Evolutionary conservation across 2,113 vertebrate genomes (phyloP), one percentile per base, ranked within the genome.

Genomic region (Corythaixoides concolor): DNA sequence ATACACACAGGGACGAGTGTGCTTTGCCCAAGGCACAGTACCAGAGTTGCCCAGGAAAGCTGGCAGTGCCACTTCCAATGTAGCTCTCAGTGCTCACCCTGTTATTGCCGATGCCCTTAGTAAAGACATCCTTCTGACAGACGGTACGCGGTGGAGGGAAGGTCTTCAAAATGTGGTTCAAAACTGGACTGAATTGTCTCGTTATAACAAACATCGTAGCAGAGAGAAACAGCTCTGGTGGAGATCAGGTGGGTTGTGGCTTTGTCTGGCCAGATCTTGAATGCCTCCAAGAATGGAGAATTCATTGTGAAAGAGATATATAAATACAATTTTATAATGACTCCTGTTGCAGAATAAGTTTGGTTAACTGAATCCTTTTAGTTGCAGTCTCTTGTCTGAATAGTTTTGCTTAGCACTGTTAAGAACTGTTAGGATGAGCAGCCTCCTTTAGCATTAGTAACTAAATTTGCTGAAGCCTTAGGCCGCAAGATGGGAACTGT

Each of bases 171-270:
- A 47, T 1, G 9, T 27, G 12, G 9, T 62, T 85, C 1, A 1
- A 56, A 43, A 23, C 49, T 19, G 15, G 37, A 52, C 55, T 30
- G 37, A 43, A 5, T 26, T 39, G 7, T 19, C 20, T 73, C 0
- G 0, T 30, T 55, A 26, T 22, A 15, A 32, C 43, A 47, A 15
- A 8, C 4, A 12, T 3, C 16, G 27, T 4, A 56, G 32, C 45
- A 47, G 60, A 53, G 35, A 91, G 21, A 59, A 67, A 21, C 24
- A 66, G 39, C 18, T 10, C 30, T 37, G 17, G 15, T 8, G 4
- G 41, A 41, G 26, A 26, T 9, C 23, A 15, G 17, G 22, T 30
- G 56, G n/a, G 11, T 8, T 56, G 6, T 35, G 78, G 9, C 4
- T 41, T 62, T 52, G 18, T 15, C 18, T 19, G 45, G 20, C 30